phyloP scores from a whole-genome alignment of 2,888 invertebrate species.

The Melanargia galathea region DNA sequence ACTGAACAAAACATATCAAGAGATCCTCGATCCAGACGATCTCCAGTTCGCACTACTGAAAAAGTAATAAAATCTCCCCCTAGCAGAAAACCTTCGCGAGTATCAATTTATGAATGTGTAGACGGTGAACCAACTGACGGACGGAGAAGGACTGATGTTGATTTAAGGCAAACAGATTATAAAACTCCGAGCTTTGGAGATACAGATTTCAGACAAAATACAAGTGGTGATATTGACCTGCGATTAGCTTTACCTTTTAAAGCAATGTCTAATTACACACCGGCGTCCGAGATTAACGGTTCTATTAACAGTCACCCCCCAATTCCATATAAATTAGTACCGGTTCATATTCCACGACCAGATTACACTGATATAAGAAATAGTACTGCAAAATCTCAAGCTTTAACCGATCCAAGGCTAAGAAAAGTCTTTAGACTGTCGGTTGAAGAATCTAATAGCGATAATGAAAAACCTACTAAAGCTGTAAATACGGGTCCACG shows the following conservation, averaged over 20 bases:
- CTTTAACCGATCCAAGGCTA: constrained; percentile 88
- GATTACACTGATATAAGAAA: constrained; percentile 89
- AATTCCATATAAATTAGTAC: constrained; percentile 84
- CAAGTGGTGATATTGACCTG: constrained; percentile 87
- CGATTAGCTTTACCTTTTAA: constrained; percentile 89
- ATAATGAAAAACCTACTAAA: constrained; percentile 77
- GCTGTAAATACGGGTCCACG: constrained; percentile 64
- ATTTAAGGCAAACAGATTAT: constrained; percentile 78
- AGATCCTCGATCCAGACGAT: constrained; percentile 71
- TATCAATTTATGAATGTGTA: constrained; percentile 84
- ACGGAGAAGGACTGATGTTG: constrained; percentile 75
- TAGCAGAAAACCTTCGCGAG: constrained; percentile 62
- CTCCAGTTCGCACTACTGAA: constrained; percentile 64
- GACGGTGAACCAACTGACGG: constrained; percentile 80
- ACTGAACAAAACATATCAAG: constrained; percentile 55
- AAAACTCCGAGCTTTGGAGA: constrained; percentile 83
- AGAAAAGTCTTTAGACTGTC: constrained; percentile 88
- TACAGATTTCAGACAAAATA: constrained; percentile 83
- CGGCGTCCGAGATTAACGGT: constrained; percentile 93
- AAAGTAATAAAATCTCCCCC: constrained; percentile 44
- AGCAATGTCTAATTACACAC: constrained; percentile 89
- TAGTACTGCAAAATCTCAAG: constrained; percentile 86
- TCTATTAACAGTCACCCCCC: constrained; percentile 90
- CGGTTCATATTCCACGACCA: constrained; percentile 86
- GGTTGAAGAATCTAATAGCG: constrained; percentile 84